Percentiles rank a stretch among this genome's conserved stretches.
Conservation (phyloP, 2,888 invertebrate genomes). For the Netelia melanura region DNA sequence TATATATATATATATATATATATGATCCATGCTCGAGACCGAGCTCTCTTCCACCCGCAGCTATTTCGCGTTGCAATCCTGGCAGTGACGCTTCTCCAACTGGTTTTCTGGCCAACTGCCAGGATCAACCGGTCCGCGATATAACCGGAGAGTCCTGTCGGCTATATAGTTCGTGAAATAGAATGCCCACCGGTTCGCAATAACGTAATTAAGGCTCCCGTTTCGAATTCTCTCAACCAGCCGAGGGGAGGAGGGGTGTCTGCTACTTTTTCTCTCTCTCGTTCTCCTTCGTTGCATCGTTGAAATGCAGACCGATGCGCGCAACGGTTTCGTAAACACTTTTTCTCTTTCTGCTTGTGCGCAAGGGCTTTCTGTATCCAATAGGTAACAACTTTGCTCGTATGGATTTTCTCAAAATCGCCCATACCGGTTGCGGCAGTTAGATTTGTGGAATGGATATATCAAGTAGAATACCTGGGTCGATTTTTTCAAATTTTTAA, state of each 20-base stretch:
- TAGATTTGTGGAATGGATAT: neutral
- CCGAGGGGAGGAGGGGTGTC: slow-evolving; percentile 19
- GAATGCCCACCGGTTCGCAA: slow-evolving; percentile 76
- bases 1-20: neutral
- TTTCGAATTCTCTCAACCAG: slow-evolving; percentile 71
- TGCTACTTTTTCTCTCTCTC: slow-evolving; percentile 28
- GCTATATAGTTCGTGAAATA: slow-evolving; percentile 49
- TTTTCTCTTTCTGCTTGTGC: slow-evolving; percentile 25
- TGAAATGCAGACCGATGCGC: slow-evolving; percentile 15
- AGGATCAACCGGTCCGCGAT: slow-evolving; percentile 73
- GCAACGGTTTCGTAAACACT: slow-evolving; percentile 40
- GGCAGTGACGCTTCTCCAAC: slow-evolving; percentile 75
- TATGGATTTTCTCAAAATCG: neutral
- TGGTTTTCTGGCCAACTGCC: slow-evolving; percentile 74
- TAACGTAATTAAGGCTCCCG: slow-evolving; percentile 80
- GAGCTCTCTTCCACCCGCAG: slow-evolving; percentile 60
- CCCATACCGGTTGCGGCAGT: neutral
- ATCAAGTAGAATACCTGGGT: neutral
- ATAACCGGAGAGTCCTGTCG: slow-evolving; percentile 71
- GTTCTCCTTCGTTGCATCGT: slow-evolving; percentile 12
- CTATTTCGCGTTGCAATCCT: slow-evolving; percentile 68
- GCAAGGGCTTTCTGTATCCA: slow-evolving; percentile 7
- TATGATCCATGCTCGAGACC: slow-evolving; percentile 20
- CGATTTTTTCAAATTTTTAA: neutral
- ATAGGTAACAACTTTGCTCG: slow-evolving; percentile 10